Evolutionary conservation across 2,888 invertebrate species (phyloP), one percentile per base, ranked within the genome.

Genomic region (Troides aeacus): DNA sequence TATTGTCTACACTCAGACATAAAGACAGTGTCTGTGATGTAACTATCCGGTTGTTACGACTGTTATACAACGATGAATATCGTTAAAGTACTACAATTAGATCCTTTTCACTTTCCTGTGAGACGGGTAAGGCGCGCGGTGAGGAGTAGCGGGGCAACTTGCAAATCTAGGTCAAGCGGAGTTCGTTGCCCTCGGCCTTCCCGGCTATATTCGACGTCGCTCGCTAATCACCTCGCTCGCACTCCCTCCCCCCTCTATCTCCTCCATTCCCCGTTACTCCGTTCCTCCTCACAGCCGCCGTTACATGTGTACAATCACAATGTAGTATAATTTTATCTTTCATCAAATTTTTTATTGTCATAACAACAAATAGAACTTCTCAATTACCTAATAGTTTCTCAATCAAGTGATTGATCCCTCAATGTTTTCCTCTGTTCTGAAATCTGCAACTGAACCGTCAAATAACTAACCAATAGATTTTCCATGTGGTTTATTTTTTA

Each of bases 181-280:
- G 92, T 90, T 92, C 92, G 89, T 91, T 91, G 91, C 90, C 90
- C 92, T 90, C 92, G 92, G 92, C 92, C 92, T 92, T 92, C 92
- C 90, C 90, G 84, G 87, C 90, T 92, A 91, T 91, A 91, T 92
- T 90, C 84, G 88, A 87, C 86, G 85, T 85, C 88, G 89, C 88
- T 88, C 76, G 75, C 76, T 76, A 89, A 91, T 90, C 88, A 87
- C 86, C 84, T 79, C 81, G 76, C 74, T 76, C 72, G 56, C 56
- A 53, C 75, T 76, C 73, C 68, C 4, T 71, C 72, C 73, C 72
- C 73, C 70, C 72, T 30, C 30, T 30, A 30, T 30, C 30, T 30
- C 30, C 30, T 30, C 30, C 30, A 30, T 30, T 30, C 72, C 75
- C 78, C 76, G 78, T 64, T 77, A 78, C 72, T 78, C 77, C 78